Evolutionary conservation across 2,888 invertebrate genomes (phyloP).

Genomic region (Amaurobius ferox): DNA sequence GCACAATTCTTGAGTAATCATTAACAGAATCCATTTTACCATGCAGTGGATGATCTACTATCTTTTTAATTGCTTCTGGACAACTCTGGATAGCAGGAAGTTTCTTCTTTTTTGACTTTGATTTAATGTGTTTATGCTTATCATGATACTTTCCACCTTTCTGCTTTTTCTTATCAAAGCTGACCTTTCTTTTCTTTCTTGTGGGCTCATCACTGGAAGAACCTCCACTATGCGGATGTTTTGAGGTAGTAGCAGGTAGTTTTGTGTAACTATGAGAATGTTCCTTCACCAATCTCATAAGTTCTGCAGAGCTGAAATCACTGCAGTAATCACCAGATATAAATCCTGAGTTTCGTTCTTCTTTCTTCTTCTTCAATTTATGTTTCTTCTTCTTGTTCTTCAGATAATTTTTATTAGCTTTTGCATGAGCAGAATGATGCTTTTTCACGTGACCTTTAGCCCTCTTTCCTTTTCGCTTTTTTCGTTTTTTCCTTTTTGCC

Average conservation of each 20-base stretch:
- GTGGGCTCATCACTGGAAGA: constrained; percentile 38
- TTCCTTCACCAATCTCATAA: constrained; percentile 66
- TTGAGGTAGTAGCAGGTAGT: constrained; percentile 50
- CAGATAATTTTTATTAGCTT: constrained; percentile 33
- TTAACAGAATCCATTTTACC: constrained; percentile 35
- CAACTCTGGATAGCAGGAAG: constrained; percentile 32
- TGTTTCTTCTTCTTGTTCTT: constrained; percentile 67
- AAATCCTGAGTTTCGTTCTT: constrained; percentile 59
- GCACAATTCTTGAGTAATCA: constrained; percentile 61
- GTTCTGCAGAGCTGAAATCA: constrained; percentile 61
- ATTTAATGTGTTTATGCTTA: constrained; percentile 62
- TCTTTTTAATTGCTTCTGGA: constrained; percentile 10
- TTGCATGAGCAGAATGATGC: constrained; percentile 53
- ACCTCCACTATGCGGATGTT: constrained; percentile 39
- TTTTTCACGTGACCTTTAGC: constrained; percentile 54
- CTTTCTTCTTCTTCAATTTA: constrained; percentile 61
- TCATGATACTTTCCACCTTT: constrained; percentile 47
- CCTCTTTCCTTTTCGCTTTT: constrained; percentile 60
- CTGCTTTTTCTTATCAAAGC: constrained; percentile 48
- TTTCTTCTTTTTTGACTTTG: constrained; percentile 61
- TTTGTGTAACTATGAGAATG: constrained; percentile 64
- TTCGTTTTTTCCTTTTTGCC: constrained; percentile 54
- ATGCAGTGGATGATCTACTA: constrained; percentile 5
- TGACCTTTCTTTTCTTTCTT: constrained; percentile 62
- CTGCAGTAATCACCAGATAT: constrained; percentile 66